Percentiles rank a stretch among this genome's conserved stretches.
phyloP scores from a whole-genome alignment of 1,140 invertebrate species.

The Drosophila prosaltans region DNA sequence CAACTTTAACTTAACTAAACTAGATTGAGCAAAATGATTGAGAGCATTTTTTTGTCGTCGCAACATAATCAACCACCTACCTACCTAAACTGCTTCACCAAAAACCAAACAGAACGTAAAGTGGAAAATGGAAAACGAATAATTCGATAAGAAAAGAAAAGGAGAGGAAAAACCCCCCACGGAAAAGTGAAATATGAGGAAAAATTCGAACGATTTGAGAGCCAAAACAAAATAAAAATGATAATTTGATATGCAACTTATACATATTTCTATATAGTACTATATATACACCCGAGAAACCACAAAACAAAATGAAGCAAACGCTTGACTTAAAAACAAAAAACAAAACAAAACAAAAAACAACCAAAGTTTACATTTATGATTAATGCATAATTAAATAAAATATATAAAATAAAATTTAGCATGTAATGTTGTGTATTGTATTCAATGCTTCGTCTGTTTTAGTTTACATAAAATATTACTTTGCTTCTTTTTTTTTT shows the following conservation, averaged over 20 bases:
- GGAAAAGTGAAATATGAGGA: neutral
- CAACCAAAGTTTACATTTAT: constrained; percentile 50
- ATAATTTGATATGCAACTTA: constrained; percentile 72
- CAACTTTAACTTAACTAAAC: constrained; percentile 30
- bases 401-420: constrained; percentile 52
- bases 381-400: constrained; percentile 46
- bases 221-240: constrained; percentile 24
- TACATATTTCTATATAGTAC: constrained; percentile 66
- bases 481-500: constrained; percentile 36
- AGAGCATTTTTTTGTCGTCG: constrained; percentile 38
- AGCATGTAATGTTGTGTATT: constrained; percentile 70
- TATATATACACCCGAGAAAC: constrained; percentile 45
- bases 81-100: constrained; percentile 66
- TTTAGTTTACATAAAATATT: constrained; percentile 32
- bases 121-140: neutral
- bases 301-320: constrained; percentile 53
- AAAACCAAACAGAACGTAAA: constrained; percentile 17
- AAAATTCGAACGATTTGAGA: constrained; percentile 40
- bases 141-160: too few species aligned
- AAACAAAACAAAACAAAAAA: constrained; percentile 35
- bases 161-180: neutral
- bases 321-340: constrained; percentile 65
- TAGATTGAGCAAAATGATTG: constrained; percentile 12
- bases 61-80: constrained; percentile 69
- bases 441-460: constrained; percentile 56